Percentiles rank a stretch among this genome's conserved stretches.
These are phyloP conservation scores for Eupsittula cactorum DNA, from an alignment of 2,113 vertebrate genomes.

Conservation along the genomic window DNA sequence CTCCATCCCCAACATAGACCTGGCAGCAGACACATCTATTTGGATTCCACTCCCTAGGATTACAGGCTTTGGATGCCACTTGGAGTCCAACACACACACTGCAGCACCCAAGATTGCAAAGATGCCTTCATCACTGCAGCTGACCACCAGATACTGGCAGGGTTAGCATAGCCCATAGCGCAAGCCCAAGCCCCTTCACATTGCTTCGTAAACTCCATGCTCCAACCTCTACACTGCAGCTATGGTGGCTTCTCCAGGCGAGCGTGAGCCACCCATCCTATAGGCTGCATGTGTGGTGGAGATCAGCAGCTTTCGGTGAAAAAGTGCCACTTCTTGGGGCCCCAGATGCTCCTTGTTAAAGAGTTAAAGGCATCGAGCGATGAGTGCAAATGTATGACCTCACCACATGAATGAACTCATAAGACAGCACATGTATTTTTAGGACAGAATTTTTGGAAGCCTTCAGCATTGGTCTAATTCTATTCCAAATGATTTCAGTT, in stretches of 20 bases:
- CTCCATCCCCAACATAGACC: neutral
- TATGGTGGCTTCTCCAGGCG: neutral
- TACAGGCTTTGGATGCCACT: neutral
- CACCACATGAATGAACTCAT: neutral
- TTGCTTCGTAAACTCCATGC: accelerated
- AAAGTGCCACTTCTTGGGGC: neutral
- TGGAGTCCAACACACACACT: neutral
- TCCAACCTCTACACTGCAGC: neutral
- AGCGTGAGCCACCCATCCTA: neutral
- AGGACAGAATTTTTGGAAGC: constrained; percentile 22
- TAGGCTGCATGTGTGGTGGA: neutral
- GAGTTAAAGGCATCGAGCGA: neutral
- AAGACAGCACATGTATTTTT: neutral
- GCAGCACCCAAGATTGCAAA: neutral
- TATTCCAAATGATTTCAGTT: neutral
- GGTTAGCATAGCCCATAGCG: neutral
- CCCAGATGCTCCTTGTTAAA: neutral
- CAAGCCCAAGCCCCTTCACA: accelerated
- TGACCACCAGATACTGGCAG: neutral
- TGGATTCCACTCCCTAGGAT: neutral
- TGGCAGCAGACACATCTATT: neutral
- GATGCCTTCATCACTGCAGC: neutral
- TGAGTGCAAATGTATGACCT: neutral
- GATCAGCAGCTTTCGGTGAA: neutral
- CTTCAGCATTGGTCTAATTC: constrained; percentile 1